phyloP scores from a whole-genome alignment of 2,113 vertebrate species.

The Paedocypris sp. region DNA sequence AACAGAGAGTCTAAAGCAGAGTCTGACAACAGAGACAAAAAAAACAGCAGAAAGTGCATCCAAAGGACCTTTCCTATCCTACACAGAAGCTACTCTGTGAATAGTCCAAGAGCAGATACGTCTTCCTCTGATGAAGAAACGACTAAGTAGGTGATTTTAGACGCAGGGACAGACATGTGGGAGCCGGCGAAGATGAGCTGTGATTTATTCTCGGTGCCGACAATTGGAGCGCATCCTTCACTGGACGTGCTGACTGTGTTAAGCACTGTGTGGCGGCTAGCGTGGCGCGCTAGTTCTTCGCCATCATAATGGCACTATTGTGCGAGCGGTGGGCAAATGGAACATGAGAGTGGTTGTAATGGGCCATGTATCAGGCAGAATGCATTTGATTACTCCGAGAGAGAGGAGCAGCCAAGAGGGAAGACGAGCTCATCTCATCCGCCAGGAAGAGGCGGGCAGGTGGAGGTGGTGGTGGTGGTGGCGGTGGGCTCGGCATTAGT shows the following conservation, averaged over 20 bases:
- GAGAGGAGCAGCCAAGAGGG: slow-evolving; percentile 49
- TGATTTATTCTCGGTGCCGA: not conserved
- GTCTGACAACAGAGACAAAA: no score
- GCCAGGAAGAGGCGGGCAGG: slow-evolving; percentile 37
- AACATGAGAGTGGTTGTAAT: slow-evolving; percentile 29
- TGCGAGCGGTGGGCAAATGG: slow-evolving; percentile 15
- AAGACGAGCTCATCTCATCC: slow-evolving; percentile 45
- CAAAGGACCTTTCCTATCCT: no score
- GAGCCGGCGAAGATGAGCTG: not conserved
- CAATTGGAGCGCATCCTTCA: not conserved
- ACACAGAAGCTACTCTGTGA: no score
- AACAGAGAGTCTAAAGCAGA: no score
- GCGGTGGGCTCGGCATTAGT: no score
- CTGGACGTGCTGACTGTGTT: slow-evolving; percentile 6
- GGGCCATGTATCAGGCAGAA: slow-evolving; percentile 36
- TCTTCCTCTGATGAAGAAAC: no score
- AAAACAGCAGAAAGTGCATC: no score
- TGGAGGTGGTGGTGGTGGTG: no score
- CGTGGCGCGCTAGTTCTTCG: not conserved
- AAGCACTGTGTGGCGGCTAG: slow-evolving; percentile 4
- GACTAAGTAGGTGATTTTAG: no score
- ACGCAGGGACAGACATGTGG: not conserved
- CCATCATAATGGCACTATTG: slow-evolving; percentile 19
- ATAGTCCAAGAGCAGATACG: no score
- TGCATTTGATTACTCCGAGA: slow-evolving; percentile 64